phyloP scores from a whole-genome alignment of 2,113 vertebrate species.

The Sapajus apella region DNA sequence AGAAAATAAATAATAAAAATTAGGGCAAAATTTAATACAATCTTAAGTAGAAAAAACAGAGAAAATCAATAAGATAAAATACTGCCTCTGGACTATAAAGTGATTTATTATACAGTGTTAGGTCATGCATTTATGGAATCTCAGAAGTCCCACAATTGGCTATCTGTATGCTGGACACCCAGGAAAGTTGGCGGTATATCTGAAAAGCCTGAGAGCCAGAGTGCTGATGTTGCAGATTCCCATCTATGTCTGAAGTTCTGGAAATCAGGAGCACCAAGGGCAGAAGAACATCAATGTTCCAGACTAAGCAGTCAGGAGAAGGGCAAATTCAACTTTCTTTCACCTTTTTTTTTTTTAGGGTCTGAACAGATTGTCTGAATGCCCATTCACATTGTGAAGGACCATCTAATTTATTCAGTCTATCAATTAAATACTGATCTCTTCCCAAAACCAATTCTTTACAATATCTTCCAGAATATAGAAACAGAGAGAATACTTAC shows the following conservation, averaged over 20 bases:
- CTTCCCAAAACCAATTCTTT: not conserved
- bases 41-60: not conserved
- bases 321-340: not conserved
- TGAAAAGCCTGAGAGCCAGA: not conserved
- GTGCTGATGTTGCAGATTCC: not conserved
- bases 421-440: not conserved
- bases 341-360: not conserved
- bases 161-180: too few relatives aligned
- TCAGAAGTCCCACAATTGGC: accelerated
- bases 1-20: not conserved
- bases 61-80: not conserved
- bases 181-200: not conserved
- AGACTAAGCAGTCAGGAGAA: not conserved
- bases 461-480: not conserved
- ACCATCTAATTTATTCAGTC: not conserved
- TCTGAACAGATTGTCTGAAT: not conserved
- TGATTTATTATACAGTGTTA: not conserved
- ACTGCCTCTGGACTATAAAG: not conserved
- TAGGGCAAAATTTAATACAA: not conserved
- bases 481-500: not conserved
- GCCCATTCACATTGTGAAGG: not conserved
- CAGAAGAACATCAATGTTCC: not conserved
- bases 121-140: not conserved
- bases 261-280: not conserved
- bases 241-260: too few relatives aligned